Conservation (phyloP, 2,797 vertebrate genomes). For the Alcedo quadribrachys region DNA sequence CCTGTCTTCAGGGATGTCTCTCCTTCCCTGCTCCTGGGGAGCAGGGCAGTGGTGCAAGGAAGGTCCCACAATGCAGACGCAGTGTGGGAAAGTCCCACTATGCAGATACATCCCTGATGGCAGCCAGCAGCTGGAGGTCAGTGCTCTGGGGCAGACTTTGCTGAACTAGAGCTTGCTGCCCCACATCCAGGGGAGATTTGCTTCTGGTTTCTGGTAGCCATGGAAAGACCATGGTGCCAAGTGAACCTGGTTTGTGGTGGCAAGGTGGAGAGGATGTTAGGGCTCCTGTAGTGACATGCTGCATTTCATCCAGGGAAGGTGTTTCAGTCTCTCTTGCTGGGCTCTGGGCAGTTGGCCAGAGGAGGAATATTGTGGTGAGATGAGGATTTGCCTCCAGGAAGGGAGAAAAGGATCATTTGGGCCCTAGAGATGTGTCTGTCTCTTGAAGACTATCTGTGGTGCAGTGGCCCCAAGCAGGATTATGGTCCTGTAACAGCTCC, state of each 20-base stretch:
- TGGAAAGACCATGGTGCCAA: neutral
- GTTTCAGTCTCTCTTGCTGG: neutral
- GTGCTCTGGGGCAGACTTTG: neutral
- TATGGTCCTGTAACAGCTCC: neutral
- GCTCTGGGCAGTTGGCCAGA: accelerated
- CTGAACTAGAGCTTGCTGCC: neutral
- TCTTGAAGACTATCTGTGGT: neutral
- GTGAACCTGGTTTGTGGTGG: neutral
- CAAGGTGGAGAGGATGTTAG: neutral
- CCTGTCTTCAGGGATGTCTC: neutral
- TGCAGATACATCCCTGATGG: neutral
- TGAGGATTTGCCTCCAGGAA: neutral
- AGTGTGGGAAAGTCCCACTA: neutral
- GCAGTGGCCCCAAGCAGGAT: neutral
- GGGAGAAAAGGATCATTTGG: neutral
- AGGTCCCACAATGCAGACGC: neutral
- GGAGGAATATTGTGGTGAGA: neutral
- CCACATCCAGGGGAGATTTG: neutral
- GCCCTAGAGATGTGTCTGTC: neutral
- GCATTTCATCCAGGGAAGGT: neutral
- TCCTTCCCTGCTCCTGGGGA: neutral
- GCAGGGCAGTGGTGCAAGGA: neutral
- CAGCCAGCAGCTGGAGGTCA: neutral
- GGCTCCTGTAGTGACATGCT: neutral
- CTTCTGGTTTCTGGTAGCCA: neutral